Conservation (phyloP, 2,888 invertebrate species). For the Thyatira batis region DNA sequence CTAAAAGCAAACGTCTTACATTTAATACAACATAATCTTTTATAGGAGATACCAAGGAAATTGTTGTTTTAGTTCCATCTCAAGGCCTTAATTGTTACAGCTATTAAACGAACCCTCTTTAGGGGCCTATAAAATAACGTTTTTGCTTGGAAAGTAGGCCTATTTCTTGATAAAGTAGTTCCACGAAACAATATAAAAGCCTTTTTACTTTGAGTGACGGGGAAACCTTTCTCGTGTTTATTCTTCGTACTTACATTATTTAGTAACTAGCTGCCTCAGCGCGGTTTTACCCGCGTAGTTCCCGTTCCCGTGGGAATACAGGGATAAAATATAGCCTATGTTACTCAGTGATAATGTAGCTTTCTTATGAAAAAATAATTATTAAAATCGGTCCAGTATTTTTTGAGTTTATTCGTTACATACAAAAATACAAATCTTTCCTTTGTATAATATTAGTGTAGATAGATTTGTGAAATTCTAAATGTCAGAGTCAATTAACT, state of each 20-base stretch:
- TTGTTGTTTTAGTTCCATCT: background rate
- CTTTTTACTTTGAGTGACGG: constrained; percentile 17
- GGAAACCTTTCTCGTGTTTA: constrained; percentile 26
- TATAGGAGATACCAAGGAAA: background rate
- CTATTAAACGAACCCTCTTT: constrained; percentile 2
- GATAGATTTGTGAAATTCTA: too few species aligned
- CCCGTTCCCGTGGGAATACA: too few species aligned
- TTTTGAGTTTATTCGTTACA: too few species aligned
- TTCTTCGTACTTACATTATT: too few species aligned
- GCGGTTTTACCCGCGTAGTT: too few species aligned
- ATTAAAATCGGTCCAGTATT: too few species aligned
- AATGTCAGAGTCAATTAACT: constrained; percentile 31
- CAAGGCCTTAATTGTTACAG: constrained; percentile 4
- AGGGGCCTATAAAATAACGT: constrained; percentile 2
- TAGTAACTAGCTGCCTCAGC: too few species aligned
- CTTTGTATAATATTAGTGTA: too few species aligned
- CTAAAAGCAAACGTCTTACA: constrained; percentile 23
- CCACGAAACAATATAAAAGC: background rate
- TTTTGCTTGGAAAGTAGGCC: background rate
- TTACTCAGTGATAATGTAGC: too few species aligned
- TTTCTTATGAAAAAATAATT: too few species aligned
- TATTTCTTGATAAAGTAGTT: background rate
- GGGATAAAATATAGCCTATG: too few species aligned
- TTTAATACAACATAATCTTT: background rate
- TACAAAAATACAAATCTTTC: too few species aligned